Base-by-base conservation (phyloP, 2,113 vertebrate genomes). In the Centropus bengalensis region DNA sequence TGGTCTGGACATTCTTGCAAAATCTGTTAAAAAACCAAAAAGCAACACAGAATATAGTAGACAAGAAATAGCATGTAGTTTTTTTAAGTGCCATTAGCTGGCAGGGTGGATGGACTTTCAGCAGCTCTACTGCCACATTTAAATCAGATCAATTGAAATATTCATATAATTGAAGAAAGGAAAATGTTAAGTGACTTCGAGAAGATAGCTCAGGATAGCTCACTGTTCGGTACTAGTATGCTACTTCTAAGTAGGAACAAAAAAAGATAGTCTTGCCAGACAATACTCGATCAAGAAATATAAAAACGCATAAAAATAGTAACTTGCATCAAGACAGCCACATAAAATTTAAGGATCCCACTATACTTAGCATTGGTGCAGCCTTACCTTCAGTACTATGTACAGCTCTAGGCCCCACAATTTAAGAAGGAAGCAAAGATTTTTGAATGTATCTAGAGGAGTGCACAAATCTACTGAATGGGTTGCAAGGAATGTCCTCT, bases 1-100 rank as follows among this genome's bases (percentile, higher is more conserved):
- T 98, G 97, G 55, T 98, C 98, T 80, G 97, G 97, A 74, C 98
- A 98, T 92, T 99, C 98, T 91, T 99, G 98, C 76, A 99, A 97
- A 94, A 99, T 98, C 99, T 99, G 96, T 70, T 90, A 93, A 88
- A 68, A 95, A 89, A 74, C 86, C 71, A 68, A 80, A 83, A 22
- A 49, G 15, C 24, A 94, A 95, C 12, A 38, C 40, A 88, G 69
- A 92, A 87, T 68, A 66, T 83, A 82, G 91, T 17, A 89, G 8
- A 78, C 4, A 76, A 78, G 21, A 33, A 40, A 54, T 16, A 49
- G 54, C 6, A 58, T 12, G 5, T 28, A 80, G 26, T 10, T 90
- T 80, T 80, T 70, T 36, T 1, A 32, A 80, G 60, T 76, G 33
- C 45, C 12, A 75, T 56, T 60, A 91, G 71, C 28, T 23, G 51